Percentiles rank a stretch among this genome's conserved stretches.
These are phyloP conservation scores for Cryptotis parvus DNA, from an alignment of 2,113 vertebrate genomes.

Conservation along the genomic window DNA sequence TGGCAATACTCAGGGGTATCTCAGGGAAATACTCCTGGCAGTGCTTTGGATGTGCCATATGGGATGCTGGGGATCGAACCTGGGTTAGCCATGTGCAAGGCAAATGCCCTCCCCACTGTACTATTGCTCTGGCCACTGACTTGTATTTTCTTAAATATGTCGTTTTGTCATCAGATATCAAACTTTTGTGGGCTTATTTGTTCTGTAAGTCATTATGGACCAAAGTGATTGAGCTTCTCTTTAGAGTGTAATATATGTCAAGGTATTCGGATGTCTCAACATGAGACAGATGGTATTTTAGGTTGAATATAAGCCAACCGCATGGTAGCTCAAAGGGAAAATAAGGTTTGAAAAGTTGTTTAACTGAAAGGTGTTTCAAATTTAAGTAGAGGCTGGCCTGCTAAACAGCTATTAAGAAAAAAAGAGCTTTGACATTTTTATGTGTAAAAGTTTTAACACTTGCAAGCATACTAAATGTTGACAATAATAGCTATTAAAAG, in stretches of 20 bases:
- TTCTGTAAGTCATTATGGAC: not conserved
- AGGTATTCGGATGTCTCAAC: slow-evolving; percentile 17
- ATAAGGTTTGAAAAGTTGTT: slow-evolving; percentile 38
- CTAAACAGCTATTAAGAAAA: not conserved
- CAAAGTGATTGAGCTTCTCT: slow-evolving; percentile 40
- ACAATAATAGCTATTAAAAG: not conserved
- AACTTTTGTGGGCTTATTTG: not conserved
- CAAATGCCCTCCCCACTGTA: too few relatives aligned
- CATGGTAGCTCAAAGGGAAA: slow-evolving; percentile 45
- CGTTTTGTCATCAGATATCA: slow-evolving; percentile 31
- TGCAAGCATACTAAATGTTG: not conserved
- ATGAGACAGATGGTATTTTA: slow-evolving; percentile 64
- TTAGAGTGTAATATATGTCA: slow-evolving; percentile 36
- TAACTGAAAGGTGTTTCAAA: not conserved
- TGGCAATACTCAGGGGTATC: too few relatives aligned
- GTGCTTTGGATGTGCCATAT: too few relatives aligned
- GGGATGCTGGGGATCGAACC: too few relatives aligned
- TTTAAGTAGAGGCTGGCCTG: not conserved
- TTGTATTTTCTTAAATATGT: not conserved
- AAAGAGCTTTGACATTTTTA: too few relatives aligned
- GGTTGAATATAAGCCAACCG: slow-evolving; percentile 40
- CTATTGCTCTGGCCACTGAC: too few relatives aligned
- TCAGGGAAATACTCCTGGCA: too few relatives aligned
- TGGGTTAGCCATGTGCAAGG: too few relatives aligned
- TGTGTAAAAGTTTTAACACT: too few relatives aligned